Base-by-base conservation (phyloP, 2,113 vertebrate species). In the Tauraco erythrolophus region DNA sequence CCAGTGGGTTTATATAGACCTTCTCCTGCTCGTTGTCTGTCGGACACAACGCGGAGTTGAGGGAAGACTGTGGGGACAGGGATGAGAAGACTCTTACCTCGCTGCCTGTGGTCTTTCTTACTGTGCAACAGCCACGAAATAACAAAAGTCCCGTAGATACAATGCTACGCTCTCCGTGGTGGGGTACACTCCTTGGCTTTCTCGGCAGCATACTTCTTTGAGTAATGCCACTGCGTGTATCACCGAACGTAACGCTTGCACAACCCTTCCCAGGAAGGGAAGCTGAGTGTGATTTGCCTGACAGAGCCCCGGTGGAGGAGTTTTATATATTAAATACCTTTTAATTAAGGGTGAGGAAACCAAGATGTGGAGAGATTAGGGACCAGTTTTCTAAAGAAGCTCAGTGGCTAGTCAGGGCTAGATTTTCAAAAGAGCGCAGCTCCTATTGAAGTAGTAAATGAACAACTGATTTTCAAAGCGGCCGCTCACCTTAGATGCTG, bases 341-440 rank as follows among this genome's bases (percentile, higher is more conserved):
- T 37, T 97, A 97, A 97, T 97, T 95, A 94, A 93, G 90, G 94
- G 79, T 95, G 96, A 94, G 90, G 90, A 93, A 94, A 86, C 68
- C 28, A 2, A 97, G 95, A 92, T 92, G 85, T 19, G 64, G 75
- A 3, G 84, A 96, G 94, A 95, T 96, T 95, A 96, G 84, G 92
- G 96, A 94, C 75, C 94, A 94, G 92, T 93, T 97, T 43, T 90
- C 58, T 70, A 18, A 23, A 64, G 92, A 14, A 71, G 85, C 79
- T 88, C 71, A 1, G 82, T 45, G 88, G 58, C 88, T 80, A 33
- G 70, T 65, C 70, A 15, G 66, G 81, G 80, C 94, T 88, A 7
- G 92, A 90, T 66, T 77, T 88, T 70, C 92, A 46, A 27, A 92
- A 19, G 45, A 68, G 84, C 93, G 88, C 88, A 45, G 84, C 88